Base-by-base conservation (phyloP, 1,140 invertebrate species). In the Schlechtendalia chinensis region DNA sequence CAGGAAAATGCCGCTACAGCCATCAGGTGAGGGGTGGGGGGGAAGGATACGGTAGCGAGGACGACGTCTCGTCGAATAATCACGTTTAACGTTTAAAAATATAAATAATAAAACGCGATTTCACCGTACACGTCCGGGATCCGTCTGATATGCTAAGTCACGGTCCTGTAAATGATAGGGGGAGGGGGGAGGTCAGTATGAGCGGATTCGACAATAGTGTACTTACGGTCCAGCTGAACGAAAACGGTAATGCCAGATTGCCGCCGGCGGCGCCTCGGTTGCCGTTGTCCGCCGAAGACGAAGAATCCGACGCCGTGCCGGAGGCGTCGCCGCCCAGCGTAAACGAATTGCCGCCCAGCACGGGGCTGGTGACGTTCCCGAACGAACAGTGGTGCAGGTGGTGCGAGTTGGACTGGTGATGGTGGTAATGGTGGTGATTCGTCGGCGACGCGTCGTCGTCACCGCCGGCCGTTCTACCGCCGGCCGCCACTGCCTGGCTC, bases 201-300 rank as follows among this genome's bases (percentile, higher is more conserved):
- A 39, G 32, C 32, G 32, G 8, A 39, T 4, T 39, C 3, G 32
- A 39, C 32, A 39, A 39, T 8, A 12, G 47, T 50, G 47, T 81
- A 90, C 93, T 93, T 86, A 95, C 93, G 89, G 94, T 95, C 94
- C 94, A 96, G 86, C 93, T 89, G 87, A 96, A 95, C 82, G 93
- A 91, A 87, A 96, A 95, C 83, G 92, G 93, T 84, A 96, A 87
- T 83, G 92, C 90, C 81, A 95, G 89, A 83, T 92, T 93, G 84
- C 92, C 83, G 17, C 80, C 83, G 80, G 82, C 91, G 82, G 90
- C 50, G 10, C 69, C 47, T 11, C 83, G 81, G 82, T 91, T 87
- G 22, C 1, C 14, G 45, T 17, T 16, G 69, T 47, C 69, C 3
- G 27, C 5, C 14, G 67, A 16, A 19, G 67, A 27, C 16, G 58